A percentile compares a stretch with the other conserved stretches of the same genome.
Evolutionary conservation across 2,888 invertebrate genomes (phyloP).

Genomic region (Drosophila fungiperda): DNA sequence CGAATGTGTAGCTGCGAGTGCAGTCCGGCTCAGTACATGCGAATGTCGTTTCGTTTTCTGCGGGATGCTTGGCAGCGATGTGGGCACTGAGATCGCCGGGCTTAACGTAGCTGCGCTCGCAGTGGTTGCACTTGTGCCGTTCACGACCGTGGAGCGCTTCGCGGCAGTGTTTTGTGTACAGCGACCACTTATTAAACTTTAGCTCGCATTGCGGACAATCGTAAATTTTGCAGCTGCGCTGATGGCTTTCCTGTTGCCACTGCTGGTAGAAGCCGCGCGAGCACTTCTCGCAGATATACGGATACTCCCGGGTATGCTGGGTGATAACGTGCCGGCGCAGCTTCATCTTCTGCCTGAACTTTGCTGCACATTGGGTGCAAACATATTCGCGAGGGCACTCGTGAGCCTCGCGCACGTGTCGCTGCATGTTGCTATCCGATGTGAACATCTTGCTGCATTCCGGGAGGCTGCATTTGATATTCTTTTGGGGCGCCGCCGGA

Average conservation of each 20-base stretch:
- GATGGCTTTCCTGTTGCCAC: conserved; percentile 86
- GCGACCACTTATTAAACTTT: conserved; percentile 79
- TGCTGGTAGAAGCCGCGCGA: conserved; percentile 85
- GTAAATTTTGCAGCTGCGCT: conserved; percentile 75
- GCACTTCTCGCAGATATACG: conserved; percentile 87
- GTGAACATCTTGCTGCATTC: conserved; percentile 86
- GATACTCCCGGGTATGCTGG: conserved; percentile 86
- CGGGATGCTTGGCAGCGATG: conserved; percentile 78
- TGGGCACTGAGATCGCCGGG: conserved; percentile 86
- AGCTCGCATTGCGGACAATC: conserved; percentile 85
- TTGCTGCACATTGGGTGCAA: conserved; percentile 86
- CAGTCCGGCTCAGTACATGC: conserved; percentile 84
- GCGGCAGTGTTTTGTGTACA: conserved; percentile 76
- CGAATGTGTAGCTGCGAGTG: conserved; percentile 86
- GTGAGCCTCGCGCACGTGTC: conserved; percentile 87
- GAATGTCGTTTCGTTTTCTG: conserved; percentile 47
- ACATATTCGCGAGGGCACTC: conserved; percentile 85
- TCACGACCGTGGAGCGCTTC: conserved; percentile 84
- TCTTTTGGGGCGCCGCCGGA: conserved; percentile 51
- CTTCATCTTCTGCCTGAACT: conserved; percentile 87
- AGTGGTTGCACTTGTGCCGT: conserved; percentile 86
- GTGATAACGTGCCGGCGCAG: conserved; percentile 87
- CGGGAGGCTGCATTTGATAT: conserved; percentile 71
- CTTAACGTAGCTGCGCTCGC: conserved; percentile 85
- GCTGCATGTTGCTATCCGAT: conserved; percentile 87